phyloP scores from a whole-genome alignment of 64 coral and sea anemone genomes.

The Actinia tenebrosa region DNA sequence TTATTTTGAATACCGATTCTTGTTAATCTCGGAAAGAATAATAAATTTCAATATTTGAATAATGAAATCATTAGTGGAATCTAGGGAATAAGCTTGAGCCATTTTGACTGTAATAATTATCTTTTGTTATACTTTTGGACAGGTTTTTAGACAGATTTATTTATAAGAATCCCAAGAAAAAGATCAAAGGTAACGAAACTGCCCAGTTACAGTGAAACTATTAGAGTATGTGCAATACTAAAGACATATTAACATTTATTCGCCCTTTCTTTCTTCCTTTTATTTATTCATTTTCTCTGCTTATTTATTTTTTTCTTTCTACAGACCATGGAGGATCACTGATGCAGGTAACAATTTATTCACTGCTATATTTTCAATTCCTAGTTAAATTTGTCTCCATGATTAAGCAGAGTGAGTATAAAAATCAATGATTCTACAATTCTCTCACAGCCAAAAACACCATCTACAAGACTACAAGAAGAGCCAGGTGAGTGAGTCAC shows the following conservation, averaged over 20 bases:
- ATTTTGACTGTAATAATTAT: background rate
- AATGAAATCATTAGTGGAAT: too few relatives aligned
- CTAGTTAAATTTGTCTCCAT: too few relatives aligned
- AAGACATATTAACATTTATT: background rate
- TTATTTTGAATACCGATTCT: too few relatives aligned
- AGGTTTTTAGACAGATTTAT: constrained; percentile 97
- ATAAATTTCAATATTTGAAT: too few relatives aligned
- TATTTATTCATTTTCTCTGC: background rate
- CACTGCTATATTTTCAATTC: too few relatives aligned
- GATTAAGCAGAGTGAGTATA: too few relatives aligned
- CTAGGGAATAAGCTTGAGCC: too few relatives aligned
- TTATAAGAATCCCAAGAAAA: constrained; percentile 96
- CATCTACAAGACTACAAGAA: constrained; percentile 44
- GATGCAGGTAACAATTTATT: constrained; percentile 62
- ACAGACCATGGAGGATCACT: constrained; percentile 90
- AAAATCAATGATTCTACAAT: background rate
- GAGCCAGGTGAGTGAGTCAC: constrained; percentile 40
- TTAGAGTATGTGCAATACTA: too few relatives aligned
- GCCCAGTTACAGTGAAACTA: too few relatives aligned
- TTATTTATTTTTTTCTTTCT: constrained; percentile 31
- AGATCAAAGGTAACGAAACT: constrained; percentile 58
- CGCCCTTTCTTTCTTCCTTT: background rate
- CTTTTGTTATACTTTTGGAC: background rate
- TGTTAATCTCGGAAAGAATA: too few relatives aligned
- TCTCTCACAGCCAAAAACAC: constrained; percentile 25